Percentiles rank a stretch among this genome's conserved stretches.
Evolutionary conservation across 2,797 vertebrate species (phyloP).

Genomic region (Prunella strophiata): DNA sequence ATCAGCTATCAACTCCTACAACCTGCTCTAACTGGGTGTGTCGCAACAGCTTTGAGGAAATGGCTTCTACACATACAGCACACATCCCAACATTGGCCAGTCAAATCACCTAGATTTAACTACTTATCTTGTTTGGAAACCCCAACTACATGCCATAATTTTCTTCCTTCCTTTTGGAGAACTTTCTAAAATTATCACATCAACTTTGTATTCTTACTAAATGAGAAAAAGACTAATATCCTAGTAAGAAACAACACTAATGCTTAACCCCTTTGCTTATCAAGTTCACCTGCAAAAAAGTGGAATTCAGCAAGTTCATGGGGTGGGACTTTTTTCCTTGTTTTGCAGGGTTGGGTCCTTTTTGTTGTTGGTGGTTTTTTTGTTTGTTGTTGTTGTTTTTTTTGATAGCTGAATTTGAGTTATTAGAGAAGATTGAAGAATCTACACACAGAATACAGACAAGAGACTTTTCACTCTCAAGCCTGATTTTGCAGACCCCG

Average conservation of each 20-base stretch:
- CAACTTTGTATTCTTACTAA: not conserved
- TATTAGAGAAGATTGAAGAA: not conserved
- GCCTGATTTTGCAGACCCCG: not conserved
- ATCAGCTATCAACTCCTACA: not conserved
- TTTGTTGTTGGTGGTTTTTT: not conserved
- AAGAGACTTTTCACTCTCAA: not conserved
- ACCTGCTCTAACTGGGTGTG: not conserved
- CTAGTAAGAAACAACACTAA: not conserved
- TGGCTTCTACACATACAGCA: not conserved
- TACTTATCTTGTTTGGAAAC: not conserved
- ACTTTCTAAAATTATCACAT: not conserved
- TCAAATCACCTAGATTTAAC: not conserved
- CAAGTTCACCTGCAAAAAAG: not conserved
- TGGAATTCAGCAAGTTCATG: not conserved
- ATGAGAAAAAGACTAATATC: not conserved
- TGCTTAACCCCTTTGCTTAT: not conserved
- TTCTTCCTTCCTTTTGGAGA: not conserved
- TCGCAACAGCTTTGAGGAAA: not conserved
- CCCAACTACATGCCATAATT: fast-evolving
- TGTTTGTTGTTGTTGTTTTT: not conserved
- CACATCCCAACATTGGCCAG: not conserved
- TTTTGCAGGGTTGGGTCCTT: not conserved
- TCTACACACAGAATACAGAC: not conserved
- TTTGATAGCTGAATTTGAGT: not conserved
- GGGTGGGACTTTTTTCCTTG: not conserved